These are phyloP conservation scores for Eilema caniola DNA, from an alignment of 2,888 invertebrate species.

Conservation along the genomic window DNA sequence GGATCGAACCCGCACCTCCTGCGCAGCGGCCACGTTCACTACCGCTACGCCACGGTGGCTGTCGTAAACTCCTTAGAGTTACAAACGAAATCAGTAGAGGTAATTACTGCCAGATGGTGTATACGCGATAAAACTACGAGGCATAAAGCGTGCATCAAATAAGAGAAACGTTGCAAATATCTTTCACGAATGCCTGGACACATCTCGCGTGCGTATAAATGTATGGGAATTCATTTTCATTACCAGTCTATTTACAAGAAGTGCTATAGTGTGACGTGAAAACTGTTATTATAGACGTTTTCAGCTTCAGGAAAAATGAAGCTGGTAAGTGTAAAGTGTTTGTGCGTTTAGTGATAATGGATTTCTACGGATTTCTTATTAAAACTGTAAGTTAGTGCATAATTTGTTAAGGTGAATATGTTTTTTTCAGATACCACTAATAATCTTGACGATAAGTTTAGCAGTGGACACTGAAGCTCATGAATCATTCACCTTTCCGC, in stretches of 20 bases:
- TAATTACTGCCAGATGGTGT: conserved; percentile 50
- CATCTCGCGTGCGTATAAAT: conserved; percentile 84
- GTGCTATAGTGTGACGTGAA: conserved; percentile 78
- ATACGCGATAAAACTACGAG: conserved; percentile 46
- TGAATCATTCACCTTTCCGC: conserved; percentile 73
- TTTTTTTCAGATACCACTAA: conserved; percentile 75
- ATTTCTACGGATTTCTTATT: conserved; percentile 52
- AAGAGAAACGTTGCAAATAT: conserved; percentile 80
- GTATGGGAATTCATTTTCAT: conserved; percentile 86
- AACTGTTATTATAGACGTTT: conserved; percentile 59
- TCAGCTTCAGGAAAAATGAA: conserved; percentile 80
- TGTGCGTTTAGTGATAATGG: conserved; percentile 52
- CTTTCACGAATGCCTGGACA: conserved; percentile 84
- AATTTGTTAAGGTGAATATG: conserved; percentile 6
- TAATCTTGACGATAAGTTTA: conserved; percentile 62
- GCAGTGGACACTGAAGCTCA: conserved; percentile 61
- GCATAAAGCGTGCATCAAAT: conserved; percentile 41
- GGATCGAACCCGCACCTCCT: too few relatives aligned
- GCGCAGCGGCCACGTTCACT: too few relatives aligned
- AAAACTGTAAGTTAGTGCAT: conserved; percentile 58
- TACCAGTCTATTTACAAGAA: conserved; percentile 80
- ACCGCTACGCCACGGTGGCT: too few relatives aligned
- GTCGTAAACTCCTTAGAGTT: too few relatives aligned
- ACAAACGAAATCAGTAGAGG: conserved; percentile 28
- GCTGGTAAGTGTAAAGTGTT: conserved; percentile 80